These are phyloP conservation scores for Drosophila melanica DNA, from an alignment of 1,140 invertebrate genomes.

Conservation along the genomic window DNA sequence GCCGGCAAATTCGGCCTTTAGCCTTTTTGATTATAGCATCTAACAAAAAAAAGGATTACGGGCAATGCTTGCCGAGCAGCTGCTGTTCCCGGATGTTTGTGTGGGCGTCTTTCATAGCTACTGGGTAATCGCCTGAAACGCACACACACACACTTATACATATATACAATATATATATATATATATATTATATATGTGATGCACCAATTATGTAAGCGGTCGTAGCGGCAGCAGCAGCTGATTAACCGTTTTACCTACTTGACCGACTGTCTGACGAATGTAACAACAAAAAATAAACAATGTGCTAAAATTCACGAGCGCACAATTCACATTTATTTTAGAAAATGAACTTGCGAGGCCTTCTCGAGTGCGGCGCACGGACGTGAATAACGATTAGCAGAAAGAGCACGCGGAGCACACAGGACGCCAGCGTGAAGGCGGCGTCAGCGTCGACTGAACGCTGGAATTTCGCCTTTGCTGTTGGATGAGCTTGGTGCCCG, in stretches of 20 bases:
- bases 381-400: slow-evolving; percentile 23
- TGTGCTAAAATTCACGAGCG: slow-evolving; percentile 20
- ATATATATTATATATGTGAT: slow-evolving; percentile 12
- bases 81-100: not conserved
- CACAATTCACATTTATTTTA: slow-evolving; percentile 26
- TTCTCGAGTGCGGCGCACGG: slow-evolving; percentile 13
- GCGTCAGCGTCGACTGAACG: slow-evolving; percentile 43
- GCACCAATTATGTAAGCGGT: slow-evolving; percentile 65
- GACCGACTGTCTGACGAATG: slow-evolving; percentile 9
- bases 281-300: not conserved
- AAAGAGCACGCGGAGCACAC: slow-evolving; percentile 37
- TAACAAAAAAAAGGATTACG: not conserved
- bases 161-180: slow-evolving; percentile 13
- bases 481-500: not conserved
- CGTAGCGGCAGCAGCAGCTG: slow-evolving; percentile 34
- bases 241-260: slow-evolving; percentile 12
- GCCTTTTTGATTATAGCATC: not conserved
- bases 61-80: not conserved
- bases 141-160: slow-evolving; percentile 12
- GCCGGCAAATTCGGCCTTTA: not conserved
- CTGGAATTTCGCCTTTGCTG: slow-evolving; percentile 29
- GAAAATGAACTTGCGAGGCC: slow-evolving; percentile 4
- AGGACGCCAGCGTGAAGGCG: slow-evolving; percentile 49
- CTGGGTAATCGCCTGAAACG: slow-evolving; percentile 1
- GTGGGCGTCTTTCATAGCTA: not conserved